phyloP scores from a whole-genome alignment of 2,888 invertebrate species.

The Drosophila silvestris region DNA sequence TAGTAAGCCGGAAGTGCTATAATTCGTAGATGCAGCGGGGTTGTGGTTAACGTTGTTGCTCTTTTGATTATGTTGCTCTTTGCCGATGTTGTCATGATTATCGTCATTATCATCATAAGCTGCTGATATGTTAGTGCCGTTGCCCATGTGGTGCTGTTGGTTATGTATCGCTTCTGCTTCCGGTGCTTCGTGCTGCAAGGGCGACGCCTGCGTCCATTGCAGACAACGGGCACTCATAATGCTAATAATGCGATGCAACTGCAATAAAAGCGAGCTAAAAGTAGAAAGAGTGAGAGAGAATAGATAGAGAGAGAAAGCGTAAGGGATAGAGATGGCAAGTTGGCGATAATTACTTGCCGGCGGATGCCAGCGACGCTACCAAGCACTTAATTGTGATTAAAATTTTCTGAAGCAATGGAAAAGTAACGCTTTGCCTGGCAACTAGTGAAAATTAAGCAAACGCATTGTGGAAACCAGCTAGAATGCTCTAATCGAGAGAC shows the following conservation, averaged over 20 bases:
- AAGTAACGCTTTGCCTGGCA: constrained; percentile 20
- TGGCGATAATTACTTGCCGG: constrained; percentile 27
- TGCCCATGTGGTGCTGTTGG: constrained; percentile 52
- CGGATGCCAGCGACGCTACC: constrained; percentile 25
- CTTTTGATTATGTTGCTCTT: constrained; percentile 48
- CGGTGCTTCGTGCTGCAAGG: constrained; percentile 35
- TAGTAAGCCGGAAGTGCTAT: constrained; percentile 63
- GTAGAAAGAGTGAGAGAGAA: background rate
- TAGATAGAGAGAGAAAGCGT: background rate
- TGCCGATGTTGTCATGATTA: constrained; percentile 4
- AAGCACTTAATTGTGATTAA: constrained; percentile 51
- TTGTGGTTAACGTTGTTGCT: constrained; percentile 16
- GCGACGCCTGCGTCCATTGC: constrained; percentile 34
- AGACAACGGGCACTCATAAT: constrained; percentile 41
- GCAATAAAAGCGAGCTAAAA: constrained; percentile 23
- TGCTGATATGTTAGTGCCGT: constrained; percentile 71
- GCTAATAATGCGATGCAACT: constrained; percentile 43
- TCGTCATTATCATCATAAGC: constrained; percentile 59
- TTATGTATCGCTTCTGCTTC: constrained; percentile 56
- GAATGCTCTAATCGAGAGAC: background rate
- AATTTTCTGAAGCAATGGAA: constrained; percentile 20
- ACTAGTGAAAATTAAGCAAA: constrained; percentile 19
- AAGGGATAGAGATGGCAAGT: constrained; percentile 11
- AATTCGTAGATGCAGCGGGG: constrained; percentile 52
- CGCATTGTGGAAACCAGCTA: background rate